phyloP scores from a whole-genome alignment of 2,888 invertebrate genomes.

The Anagyrus pseudococci region DNA sequence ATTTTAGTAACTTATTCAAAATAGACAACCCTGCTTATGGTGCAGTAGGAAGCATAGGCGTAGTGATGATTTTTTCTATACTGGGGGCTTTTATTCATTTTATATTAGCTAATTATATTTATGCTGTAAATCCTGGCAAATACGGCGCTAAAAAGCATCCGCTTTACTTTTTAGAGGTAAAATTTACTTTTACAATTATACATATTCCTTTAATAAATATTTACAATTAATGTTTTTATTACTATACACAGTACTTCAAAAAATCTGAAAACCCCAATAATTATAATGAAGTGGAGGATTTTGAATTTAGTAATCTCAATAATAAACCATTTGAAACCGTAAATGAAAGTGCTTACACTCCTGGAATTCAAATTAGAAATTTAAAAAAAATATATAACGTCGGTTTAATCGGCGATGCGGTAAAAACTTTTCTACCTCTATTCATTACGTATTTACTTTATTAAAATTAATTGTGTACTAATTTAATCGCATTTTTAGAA shows the following conservation, averaged over 20 bases:
- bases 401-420: conserved; percentile 45
- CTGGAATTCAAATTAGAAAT: conserved; percentile 65
- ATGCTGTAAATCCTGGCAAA: conserved; percentile 84
- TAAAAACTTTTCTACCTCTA: too few species aligned
- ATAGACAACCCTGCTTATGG: conserved; percentile 42
- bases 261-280: background rate
- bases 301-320: conserved; percentile 2
- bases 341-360: conserved; percentile 44
- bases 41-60: conserved; percentile 63
- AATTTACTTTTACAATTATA: too few species aligned
- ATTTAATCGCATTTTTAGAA: conserved; percentile 36
- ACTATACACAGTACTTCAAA: conserved; percentile 5
- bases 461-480: background rate
- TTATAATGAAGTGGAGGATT: conserved; percentile 4
- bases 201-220: too few species aligned
- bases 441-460: background rate
- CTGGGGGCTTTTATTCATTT: conserved; percentile 74
- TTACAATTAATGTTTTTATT: background rate
- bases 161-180: conserved; percentile 68
- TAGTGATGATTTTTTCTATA: conserved; percentile 73
- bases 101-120: conserved; percentile 80
- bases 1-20: conserved; percentile 57
- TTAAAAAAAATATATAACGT: conserved; percentile 57
- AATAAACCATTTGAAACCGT: conserved; percentile 55
- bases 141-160: conserved; percentile 82